Percentiles rank a stretch among this genome's conserved stretches.
Conservation (phyloP, 2,113 vertebrate species). For the Sebastes fasciatus region DNA sequence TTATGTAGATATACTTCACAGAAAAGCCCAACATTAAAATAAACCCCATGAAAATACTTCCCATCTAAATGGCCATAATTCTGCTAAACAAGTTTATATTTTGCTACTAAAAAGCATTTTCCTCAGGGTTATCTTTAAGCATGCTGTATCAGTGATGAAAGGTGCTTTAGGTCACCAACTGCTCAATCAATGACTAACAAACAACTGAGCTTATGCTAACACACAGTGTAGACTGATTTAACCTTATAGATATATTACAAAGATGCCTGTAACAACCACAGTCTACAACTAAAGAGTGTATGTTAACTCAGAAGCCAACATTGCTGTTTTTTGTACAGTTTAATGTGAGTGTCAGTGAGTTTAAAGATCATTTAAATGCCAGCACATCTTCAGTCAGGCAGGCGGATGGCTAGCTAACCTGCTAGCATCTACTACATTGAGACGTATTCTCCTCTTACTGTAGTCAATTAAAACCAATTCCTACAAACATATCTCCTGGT, state of each 20-base stretch:
- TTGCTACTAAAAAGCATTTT: neutral
- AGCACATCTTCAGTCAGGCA: conserved; percentile 7
- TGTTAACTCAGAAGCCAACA: neutral
- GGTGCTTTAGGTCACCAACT: neutral
- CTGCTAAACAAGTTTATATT: too few relatives aligned
- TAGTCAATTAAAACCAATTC: fast-evolving
- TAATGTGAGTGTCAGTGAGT: neutral
- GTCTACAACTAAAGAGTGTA: neutral
- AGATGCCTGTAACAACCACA: neutral
- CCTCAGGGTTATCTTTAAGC: neutral
- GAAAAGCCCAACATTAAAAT: neutral
- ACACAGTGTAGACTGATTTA: neutral
- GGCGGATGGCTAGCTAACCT: conserved; percentile 26
- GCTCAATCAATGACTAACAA: neutral
- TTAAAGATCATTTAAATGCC: conserved; percentile 23
- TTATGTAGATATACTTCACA: too few relatives aligned
- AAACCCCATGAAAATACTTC: neutral
- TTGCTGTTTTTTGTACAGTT: neutral
- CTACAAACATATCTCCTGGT: fast-evolving
- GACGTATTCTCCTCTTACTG: too few relatives aligned
- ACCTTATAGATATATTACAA: neutral
- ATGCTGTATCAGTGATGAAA: neutral
- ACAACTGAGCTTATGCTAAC: neutral
- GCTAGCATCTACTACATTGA: conserved; percentile 32
- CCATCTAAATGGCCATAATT: neutral